These are phyloP conservation scores for Dreissena rostriformis DNA, from an alignment of 1,140 invertebrate species.

Conservation along the genomic window DNA sequence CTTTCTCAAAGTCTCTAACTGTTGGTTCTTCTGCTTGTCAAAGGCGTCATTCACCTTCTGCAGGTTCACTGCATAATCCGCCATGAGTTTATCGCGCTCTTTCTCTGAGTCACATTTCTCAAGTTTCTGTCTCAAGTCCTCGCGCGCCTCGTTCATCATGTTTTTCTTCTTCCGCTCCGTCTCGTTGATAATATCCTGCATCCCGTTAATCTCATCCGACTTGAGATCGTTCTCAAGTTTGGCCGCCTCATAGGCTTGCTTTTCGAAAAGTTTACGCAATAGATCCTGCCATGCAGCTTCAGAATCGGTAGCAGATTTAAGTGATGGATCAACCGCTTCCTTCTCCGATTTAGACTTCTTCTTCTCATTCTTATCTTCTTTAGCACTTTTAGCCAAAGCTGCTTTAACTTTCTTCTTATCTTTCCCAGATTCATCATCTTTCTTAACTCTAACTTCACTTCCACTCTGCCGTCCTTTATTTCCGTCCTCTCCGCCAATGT, in stretches of 20 bases:
- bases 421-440: conserved; percentile 32
- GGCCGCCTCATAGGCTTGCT: conserved; percentile 78
- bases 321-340: background rate
- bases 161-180: conserved; percentile 73
- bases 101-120: conserved; percentile 68
- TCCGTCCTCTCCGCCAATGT: conserved; percentile 51
- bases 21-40: conserved; percentile 76
- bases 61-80: conserved; percentile 74
- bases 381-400: conserved; percentile 29
- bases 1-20: conserved; percentile 68
- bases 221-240: conserved; percentile 76
- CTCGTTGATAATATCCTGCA: conserved; percentile 72
- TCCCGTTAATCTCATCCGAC: conserved; percentile 69
- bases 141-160: conserved; percentile 62
- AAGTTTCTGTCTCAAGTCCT: conserved; percentile 70
- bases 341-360: conserved; percentile 21
- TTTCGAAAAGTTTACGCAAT: conserved; percentile 74
- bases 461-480: background rate
- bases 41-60: conserved; percentile 74
- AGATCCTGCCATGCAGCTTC: conserved; percentile 58
- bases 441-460: conserved; percentile 3
- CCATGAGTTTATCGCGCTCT: conserved; percentile 74
- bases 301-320: conserved; percentile 21
- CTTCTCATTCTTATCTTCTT: conserved; percentile 38
- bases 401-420: conserved; percentile 48